These are phyloP conservation scores for zebrafish (Danio rerio) DNA, from an alignment of 2,113 vertebrate species.

Conservation along the genomic window GRCz12tu NC_133194.1:31234001-31234500, in stretches of 20 bases:
- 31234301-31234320: background rate
- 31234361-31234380: background rate
- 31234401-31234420: too few species aligned
- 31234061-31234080: background rate
- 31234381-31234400: background rate
- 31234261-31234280: background rate
- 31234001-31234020: slow-evolving; percentile 23
- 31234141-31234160: slow-evolving; percentile 8
- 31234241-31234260: background rate
- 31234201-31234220: background rate
- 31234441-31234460: too few species aligned
- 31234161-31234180: slow-evolving; percentile 5
- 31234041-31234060: slow-evolving; percentile 40
- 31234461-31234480: too few species aligned
- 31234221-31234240: background rate
- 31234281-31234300: background rate
- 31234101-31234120: slow-evolving; percentile 13
- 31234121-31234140: slow-evolving; percentile 13
- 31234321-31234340: background rate
- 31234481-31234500: too few species aligned
- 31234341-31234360: too few species aligned
- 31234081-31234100: slow-evolving; percentile 21
- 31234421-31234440: too few species aligned
- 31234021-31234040: slow-evolving; percentile 39
- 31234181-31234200: background rate